phyloP scores from a whole-genome alignment of 2,888 invertebrate species.

The Campaea margaritaria region DNA sequence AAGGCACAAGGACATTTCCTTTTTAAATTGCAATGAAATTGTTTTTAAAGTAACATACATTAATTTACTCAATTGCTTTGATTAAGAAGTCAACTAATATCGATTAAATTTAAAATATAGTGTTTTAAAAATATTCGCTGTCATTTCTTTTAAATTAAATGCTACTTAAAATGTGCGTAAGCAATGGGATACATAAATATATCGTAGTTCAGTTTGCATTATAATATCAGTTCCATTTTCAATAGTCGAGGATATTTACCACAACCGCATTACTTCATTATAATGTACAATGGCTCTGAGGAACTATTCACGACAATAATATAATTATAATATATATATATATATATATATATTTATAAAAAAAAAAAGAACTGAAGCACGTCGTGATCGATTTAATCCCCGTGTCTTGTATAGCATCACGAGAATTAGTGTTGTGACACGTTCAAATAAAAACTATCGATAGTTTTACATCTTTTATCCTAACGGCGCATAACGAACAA shows the following conservation, averaged over 20 bases:
- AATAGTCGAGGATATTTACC: conserved; percentile 26
- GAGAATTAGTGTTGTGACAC: conserved; percentile 56
- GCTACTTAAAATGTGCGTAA: conserved; percentile 58
- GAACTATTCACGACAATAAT: conserved; percentile 27
- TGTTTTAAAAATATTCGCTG: conserved; percentile 18
- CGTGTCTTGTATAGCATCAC: conserved; percentile 37
- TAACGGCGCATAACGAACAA: conserved; percentile 80
- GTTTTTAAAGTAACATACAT: background rate
- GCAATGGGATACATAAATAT: conserved; percentile 35
- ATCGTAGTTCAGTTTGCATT: conserved; percentile 26
- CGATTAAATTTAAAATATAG: conserved; percentile 1
- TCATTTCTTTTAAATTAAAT: conserved; percentile 42
- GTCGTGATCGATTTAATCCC: conserved; percentile 6
- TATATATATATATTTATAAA: conserved; percentile 1
- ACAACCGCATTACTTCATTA: conserved; percentile 32
- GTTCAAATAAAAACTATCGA: conserved; percentile 55
- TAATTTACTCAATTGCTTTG: background rate
- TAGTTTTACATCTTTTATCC: conserved; percentile 51
- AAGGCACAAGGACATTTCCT: conserved; percentile 30
- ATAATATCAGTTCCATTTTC: conserved; percentile 38
- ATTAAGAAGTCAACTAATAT: background rate
- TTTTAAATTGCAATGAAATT: conserved; percentile 18
- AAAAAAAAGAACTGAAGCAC: conserved; percentile 24
- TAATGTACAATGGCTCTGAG: conserved; percentile 23
- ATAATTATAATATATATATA: background rate